Evolutionary conservation across 2,113 vertebrate genomes (phyloP).

Genomic region (Sphaerodactylus townsendi): DNA sequence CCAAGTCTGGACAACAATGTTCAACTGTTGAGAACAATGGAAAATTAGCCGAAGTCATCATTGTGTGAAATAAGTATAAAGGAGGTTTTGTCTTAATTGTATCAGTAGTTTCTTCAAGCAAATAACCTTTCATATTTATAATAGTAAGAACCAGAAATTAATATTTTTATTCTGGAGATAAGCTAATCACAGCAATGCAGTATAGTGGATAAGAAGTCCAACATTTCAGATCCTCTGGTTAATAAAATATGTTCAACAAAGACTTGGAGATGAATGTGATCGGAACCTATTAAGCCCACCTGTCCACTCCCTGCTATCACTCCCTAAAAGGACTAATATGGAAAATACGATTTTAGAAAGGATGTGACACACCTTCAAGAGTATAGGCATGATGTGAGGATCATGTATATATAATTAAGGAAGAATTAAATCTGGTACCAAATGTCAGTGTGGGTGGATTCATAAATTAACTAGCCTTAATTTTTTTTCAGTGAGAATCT

Average conservation of each 20-base stretch:
- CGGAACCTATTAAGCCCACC: too few relatives aligned
- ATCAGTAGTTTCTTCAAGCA: background rate
- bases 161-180: background rate
- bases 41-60: background rate
- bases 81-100: background rate
- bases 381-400: background rate
- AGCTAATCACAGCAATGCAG: too few relatives aligned
- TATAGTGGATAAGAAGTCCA: too few relatives aligned
- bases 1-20: background rate
- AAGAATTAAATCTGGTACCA: too few relatives aligned
- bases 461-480: background rate
- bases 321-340: background rate
- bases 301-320: background rate
- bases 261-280: too few relatives aligned
- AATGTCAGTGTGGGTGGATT: background rate
- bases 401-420: background rate
- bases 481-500: background rate
- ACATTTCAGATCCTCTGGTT: too few relatives aligned
- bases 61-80: background rate
- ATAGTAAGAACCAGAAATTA: background rate
- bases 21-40: background rate
- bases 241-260: too few relatives aligned
- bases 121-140: background rate
- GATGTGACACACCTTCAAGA: background rate
- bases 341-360: background rate